Conservation (phyloP, 2,113 vertebrate genomes). For the Hippocampus abdominalis region DNA sequence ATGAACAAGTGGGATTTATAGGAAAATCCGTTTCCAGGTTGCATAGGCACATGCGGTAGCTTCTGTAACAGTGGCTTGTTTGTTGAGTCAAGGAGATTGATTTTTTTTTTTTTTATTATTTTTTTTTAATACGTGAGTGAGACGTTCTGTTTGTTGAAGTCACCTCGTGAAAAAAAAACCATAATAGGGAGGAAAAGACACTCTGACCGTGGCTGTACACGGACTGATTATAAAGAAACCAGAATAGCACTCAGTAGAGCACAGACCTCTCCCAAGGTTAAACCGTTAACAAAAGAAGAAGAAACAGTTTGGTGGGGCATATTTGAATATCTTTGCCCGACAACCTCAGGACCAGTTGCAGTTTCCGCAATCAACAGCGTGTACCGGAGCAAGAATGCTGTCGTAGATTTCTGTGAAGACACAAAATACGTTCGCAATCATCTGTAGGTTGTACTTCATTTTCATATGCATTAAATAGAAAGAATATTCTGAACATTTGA, state of each 20-base stretch:
- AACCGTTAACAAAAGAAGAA: neutral
- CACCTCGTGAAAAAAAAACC: slow-evolving; percentile 17
- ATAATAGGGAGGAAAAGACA: slow-evolving; percentile 11
- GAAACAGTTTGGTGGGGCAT: neutral
- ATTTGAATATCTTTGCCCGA: neutral
- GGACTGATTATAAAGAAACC: neutral
- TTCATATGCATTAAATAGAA: no score
- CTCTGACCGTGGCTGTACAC: slow-evolving; percentile 26
- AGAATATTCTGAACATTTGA: no score
- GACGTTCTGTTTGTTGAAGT: slow-evolving; percentile 15
- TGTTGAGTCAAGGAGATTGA: no score
- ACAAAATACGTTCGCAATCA: no score
- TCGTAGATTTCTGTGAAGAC: no score
- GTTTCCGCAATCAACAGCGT: neutral
- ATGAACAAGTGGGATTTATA: neutral
- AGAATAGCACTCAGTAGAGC: neutral
- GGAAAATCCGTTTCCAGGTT: neutral
- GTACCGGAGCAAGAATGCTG: no score
- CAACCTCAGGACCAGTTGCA: neutral
- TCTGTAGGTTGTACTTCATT: no score
- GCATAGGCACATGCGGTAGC: neutral
- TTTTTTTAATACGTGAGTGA: neutral
- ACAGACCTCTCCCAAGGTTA: neutral
- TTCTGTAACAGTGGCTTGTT: no score
- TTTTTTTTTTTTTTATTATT: no score